These are phyloP conservation scores for Decapterus maruadsi DNA, from an alignment of 2,797 vertebrate species.

Conservation along the genomic window DNA sequence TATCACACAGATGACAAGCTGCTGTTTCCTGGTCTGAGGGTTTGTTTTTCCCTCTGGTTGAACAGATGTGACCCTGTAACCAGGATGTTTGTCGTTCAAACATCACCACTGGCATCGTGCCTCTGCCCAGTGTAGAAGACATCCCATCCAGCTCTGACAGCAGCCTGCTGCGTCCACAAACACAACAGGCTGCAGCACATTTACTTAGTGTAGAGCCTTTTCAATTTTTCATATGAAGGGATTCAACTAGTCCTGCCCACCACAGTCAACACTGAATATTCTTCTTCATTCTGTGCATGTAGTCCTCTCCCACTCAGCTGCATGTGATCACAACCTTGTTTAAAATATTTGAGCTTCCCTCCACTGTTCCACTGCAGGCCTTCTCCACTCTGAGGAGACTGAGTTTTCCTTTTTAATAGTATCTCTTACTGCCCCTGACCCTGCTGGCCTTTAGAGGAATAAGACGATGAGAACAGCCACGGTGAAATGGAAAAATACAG, in stretches of 20 bases:
- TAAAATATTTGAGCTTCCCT: not conserved
- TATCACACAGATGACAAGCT: not conserved
- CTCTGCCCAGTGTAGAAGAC: not conserved
- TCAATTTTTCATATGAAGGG: not conserved
- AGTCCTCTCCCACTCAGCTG: not conserved
- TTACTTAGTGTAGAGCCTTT: not conserved
- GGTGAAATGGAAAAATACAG: not conserved
- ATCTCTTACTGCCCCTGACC: not conserved
- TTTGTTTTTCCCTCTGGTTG: not conserved
- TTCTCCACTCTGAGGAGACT: not conserved
- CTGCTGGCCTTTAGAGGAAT: not conserved
- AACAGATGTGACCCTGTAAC: not conserved
- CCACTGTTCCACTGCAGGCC: not conserved
- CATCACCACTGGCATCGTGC: not conserved
- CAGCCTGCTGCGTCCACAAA: not conserved
- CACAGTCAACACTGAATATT: not conserved
- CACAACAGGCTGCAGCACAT: not conserved
- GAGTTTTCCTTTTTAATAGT: conserved; percentile 3
- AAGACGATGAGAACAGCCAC: not conserved
- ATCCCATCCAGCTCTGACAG: not conserved
- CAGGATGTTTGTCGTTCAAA: not conserved
- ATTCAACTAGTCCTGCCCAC: not conserved
- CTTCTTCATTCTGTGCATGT: too few species aligned
- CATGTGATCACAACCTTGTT: not conserved
- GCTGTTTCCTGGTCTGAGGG: not conserved